These are phyloP conservation scores for Sclerodermus sp. DNA, from an alignment of 2,888 invertebrate species.

Conservation along the genomic window DNA sequence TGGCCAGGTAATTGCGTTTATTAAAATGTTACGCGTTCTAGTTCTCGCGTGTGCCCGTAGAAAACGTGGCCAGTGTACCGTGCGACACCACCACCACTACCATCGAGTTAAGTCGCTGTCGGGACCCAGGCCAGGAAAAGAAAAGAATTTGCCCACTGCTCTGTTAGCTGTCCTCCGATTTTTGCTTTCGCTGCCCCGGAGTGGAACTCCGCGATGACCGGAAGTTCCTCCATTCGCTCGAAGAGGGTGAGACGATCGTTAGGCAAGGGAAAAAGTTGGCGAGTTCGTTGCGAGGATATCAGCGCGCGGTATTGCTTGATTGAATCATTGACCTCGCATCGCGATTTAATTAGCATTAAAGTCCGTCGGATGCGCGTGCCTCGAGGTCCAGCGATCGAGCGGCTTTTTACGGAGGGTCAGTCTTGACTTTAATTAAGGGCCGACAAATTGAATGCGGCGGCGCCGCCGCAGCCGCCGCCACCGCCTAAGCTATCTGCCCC, in stretches of 20 bases:
- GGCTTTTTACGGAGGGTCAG: conserved; percentile 1
- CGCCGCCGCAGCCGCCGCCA: no score
- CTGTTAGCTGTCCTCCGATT: no score
- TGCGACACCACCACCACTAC: conserved; percentile 20
- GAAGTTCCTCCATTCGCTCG: no score
- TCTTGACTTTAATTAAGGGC: conserved; percentile 27
- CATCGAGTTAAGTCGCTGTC: conserved; percentile 32
- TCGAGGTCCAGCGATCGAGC: conserved; percentile 7
- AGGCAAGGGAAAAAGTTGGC: no score
- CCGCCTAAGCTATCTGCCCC: no score
- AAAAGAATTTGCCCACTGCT: no score
- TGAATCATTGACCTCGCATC: conserved; percentile 20
- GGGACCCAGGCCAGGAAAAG: conserved; percentile 10
- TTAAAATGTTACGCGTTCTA: conserved; percentile 58
- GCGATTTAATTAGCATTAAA: conserved; percentile 32
- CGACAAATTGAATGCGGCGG: conserved; percentile 25
- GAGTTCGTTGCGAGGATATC: no score
- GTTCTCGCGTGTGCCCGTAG: conserved; percentile 44
- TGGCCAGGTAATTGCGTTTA: conserved; percentile 52
- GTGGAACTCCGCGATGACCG: no score
- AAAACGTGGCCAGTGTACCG: conserved; percentile 37
- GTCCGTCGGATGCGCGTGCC: conserved; percentile 16
- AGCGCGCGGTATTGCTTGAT: conserved; percentile 24
- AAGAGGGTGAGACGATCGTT: no score
- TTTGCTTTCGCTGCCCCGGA: no score